These are phyloP conservation scores for Tetramorium parvispinum DNA, from an alignment of 1,140 invertebrate species.

Conservation along the genomic window DNA sequence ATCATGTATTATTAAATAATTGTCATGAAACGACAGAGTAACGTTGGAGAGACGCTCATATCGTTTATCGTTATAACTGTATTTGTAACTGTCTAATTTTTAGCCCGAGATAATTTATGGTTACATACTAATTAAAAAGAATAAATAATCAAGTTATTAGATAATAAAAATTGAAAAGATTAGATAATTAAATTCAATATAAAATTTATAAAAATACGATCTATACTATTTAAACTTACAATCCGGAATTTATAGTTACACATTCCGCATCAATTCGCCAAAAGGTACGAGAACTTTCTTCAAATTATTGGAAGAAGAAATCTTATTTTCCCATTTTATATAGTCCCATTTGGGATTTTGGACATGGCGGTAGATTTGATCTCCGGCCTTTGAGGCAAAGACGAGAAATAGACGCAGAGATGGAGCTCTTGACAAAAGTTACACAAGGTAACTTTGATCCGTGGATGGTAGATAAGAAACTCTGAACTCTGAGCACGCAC, in stretches of 20 bases:
- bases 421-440: constrained; percentile 29
- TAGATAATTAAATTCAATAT: not conserved
- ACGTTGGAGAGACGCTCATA: not conserved
- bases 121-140: not conserved
- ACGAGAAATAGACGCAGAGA: constrained; percentile 9
- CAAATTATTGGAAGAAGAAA: constrained; percentile 35
- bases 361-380: constrained; percentile 32
- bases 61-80: not conserved
- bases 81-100: not conserved
- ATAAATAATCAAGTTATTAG: not conserved
- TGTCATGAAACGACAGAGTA: not conserved
- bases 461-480: constrained; percentile 11
- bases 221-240: not conserved
- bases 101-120: not conserved
- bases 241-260: not conserved
- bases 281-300: not conserved
- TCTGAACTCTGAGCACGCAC: not conserved
- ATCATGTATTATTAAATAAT: constrained; percentile 28
- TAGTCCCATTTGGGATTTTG: constrained; percentile 16
- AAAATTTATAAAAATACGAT: not conserved
- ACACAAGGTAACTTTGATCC: constrained; percentile 5
- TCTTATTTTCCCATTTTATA: constrained; percentile 35
- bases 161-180: not conserved
- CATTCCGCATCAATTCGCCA: not conserved
- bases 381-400: not conserved